These are phyloP conservation scores for Unio pictorum DNA, from an alignment of 2,888 invertebrate species.

Conservation along the genomic window DNA sequence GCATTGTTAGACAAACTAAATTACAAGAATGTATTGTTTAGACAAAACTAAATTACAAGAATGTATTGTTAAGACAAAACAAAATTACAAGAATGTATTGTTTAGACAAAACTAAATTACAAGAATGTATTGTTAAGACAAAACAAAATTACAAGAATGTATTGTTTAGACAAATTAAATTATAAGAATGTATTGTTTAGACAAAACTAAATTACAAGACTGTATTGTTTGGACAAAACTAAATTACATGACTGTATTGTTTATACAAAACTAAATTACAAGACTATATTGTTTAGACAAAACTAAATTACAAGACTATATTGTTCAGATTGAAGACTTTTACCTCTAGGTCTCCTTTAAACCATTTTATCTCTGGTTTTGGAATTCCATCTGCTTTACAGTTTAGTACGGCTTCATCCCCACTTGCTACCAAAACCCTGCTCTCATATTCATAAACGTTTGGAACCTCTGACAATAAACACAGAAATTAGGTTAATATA, in stretches of 20 bases:
- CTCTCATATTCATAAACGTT: conserved; percentile 53
- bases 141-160: not conserved
- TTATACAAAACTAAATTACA: not conserved
- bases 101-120: not conserved
- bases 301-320: not conserved
- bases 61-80: not conserved
- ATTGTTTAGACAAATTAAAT: not conserved
- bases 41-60: not conserved
- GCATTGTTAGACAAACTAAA: not conserved
- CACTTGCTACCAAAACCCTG: conserved; percentile 63
- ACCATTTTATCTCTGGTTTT: conserved; percentile 65
- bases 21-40: not conserved
- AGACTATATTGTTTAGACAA: not conserved
- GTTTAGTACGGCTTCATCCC: conserved; percentile 61
- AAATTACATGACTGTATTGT: too few relatives aligned
- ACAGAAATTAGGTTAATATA: not conserved
- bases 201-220: too few relatives aligned
- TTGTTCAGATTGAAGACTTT: not conserved
- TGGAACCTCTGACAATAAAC: conserved; percentile 56
- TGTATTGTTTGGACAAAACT: too few relatives aligned
- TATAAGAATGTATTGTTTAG: not conserved
- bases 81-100: not conserved
- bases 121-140: not conserved
- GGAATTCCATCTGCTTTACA: conserved; percentile 72
- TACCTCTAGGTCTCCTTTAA: conserved; percentile 58